Percentiles rank a stretch among this genome's conserved stretches.
phyloP scores from a whole-genome alignment of 2,888 invertebrate genomes.

The Caenorhabditis sp. region DNA sequence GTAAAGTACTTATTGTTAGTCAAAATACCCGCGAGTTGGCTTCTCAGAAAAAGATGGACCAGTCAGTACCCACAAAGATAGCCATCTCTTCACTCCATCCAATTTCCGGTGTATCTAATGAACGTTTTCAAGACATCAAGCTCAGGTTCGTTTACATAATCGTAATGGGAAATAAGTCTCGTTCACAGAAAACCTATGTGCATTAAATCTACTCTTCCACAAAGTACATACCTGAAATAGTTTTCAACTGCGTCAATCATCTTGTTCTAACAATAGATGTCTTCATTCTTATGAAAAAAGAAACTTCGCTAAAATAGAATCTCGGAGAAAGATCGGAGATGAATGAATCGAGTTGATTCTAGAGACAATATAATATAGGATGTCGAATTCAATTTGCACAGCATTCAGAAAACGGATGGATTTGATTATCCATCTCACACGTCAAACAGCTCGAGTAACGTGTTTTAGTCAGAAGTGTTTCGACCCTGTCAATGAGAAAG shows the following conservation, averaged over 20 bases:
- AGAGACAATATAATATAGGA: conserved; percentile 51
- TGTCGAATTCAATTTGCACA: conserved; percentile 49
- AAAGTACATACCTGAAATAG: neutral
- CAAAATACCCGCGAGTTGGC: conserved; percentile 11
- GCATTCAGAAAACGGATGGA: conserved; percentile 49
- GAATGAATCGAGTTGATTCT: conserved; percentile 32
- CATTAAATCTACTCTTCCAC: too few relatives aligned
- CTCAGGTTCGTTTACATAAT: neutral
- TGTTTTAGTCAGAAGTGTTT: conserved; percentile 14
- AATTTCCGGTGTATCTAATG: conserved; percentile 47
- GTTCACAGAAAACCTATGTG: too few relatives aligned
- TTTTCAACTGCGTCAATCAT: too few relatives aligned
- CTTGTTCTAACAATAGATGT: too few relatives aligned
- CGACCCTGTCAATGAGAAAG: neutral
- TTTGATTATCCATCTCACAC: conserved; percentile 49
- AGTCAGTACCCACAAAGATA: neutral
- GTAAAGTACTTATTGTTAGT: neutral
- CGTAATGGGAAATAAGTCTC: neutral
- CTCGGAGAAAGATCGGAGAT: conserved; percentile 32
- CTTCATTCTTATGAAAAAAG: too few relatives aligned
- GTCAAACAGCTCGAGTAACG: conserved; percentile 32
- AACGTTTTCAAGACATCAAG: neutral
- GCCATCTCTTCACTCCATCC: conserved; percentile 21
- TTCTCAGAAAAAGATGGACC: neutral
- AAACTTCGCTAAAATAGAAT: conserved; percentile 7